These are phyloP conservation scores for Xiphophorus hellerii DNA, from an alignment of 2,113 vertebrate species.

Conservation along the genomic window DNA sequence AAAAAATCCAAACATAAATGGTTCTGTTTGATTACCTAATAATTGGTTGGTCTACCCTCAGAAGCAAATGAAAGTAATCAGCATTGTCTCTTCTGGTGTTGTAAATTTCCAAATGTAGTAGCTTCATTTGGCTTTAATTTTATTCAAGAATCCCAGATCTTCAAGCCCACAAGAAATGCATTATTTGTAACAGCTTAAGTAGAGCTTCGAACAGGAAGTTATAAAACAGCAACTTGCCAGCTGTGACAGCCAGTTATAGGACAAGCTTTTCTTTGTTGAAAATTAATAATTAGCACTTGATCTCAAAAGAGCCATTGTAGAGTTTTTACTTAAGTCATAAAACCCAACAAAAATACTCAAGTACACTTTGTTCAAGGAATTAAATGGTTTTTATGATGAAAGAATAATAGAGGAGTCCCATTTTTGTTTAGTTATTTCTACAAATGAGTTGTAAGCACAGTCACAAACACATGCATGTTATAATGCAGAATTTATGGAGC, in stretches of 20 bases:
- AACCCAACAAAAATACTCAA: neutral
- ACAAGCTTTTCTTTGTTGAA: conserved; percentile 10
- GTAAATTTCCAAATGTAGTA: conserved; percentile 2
- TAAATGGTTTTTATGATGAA: neutral
- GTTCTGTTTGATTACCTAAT: no score
- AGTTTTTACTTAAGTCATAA: conserved; percentile 4
- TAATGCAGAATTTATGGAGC: conserved; percentile 35
- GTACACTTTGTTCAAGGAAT: neutral
- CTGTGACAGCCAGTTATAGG: conserved; percentile 34
- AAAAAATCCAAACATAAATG: no score
- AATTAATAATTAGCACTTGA: conserved; percentile 13
- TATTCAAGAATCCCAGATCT: neutral
- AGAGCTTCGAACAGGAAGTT: conserved; percentile 47
- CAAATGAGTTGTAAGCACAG: neutral
- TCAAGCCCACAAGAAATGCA: conserved; percentile 14
- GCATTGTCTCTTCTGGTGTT: neutral
- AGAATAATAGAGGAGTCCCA: conserved; percentile 3
- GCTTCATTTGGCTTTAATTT: conserved; percentile 14
- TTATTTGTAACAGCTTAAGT: conserved; percentile 37
- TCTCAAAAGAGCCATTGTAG: conserved; percentile 4
- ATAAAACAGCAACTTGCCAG: conserved; percentile 42
- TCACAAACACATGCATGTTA: conserved; percentile 9
- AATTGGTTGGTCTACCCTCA: no score
- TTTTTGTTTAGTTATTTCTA: conserved; percentile 19
- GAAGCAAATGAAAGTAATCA: neutral